These are phyloP conservation scores for Ciconia nigra DNA, from an alignment of 2,797 vertebrate genomes.

Conservation along the genomic window DNA sequence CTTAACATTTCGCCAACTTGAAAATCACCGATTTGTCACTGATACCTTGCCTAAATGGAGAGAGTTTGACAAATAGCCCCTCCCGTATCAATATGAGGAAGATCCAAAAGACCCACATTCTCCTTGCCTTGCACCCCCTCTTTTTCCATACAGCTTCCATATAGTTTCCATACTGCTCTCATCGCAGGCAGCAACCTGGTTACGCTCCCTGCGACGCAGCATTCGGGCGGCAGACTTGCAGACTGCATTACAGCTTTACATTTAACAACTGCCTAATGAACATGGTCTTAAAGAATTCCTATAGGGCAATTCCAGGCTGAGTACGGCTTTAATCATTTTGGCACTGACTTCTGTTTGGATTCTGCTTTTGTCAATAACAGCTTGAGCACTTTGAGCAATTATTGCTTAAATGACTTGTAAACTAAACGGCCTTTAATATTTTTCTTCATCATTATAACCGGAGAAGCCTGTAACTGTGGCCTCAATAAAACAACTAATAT, in stretches of 20 bases:
- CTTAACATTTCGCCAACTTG: not conserved
- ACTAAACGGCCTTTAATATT: not conserved
- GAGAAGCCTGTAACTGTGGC: not conserved
- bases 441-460: not conserved
- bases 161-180: not conserved
- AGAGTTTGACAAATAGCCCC: not conserved
- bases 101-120: not conserved
- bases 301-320: not conserved
- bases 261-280: not conserved
- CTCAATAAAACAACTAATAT: not conserved
- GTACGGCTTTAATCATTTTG: not conserved
- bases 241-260: not conserved
- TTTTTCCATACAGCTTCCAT: not conserved
- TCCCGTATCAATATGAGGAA: not conserved
- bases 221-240: not conserved
- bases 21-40: not conserved
- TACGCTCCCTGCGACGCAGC: rapidly evolving
- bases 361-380: not conserved
- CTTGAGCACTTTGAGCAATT: not conserved
- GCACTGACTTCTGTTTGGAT: not conserved
- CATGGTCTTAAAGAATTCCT: not conserved
- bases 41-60: not conserved
- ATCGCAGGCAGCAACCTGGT: not conserved
- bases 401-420: not conserved
- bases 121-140: not conserved